Base-by-base conservation (phyloP, 2,888 invertebrate genomes). In the Argyresthia goedartella region DNA sequence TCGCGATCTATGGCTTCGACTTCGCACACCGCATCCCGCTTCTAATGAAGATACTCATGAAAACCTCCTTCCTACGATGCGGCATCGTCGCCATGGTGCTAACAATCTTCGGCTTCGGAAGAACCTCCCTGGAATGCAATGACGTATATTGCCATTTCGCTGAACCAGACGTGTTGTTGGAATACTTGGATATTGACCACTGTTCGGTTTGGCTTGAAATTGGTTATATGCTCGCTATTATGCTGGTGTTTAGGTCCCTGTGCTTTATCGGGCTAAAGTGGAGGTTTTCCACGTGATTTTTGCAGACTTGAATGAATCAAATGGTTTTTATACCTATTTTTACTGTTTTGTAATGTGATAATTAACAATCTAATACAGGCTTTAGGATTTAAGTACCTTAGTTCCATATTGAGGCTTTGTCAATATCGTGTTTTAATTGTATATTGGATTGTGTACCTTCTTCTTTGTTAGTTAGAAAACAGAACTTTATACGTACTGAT, bases 1-100 rank as follows among this genome's bases (percentile, higher is more conserved):
- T 92, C 13, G 91, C 90, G 0, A 89, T 91, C 55, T 92, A 91
- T 69, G 92, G 92, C 0, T 91, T 92, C 58, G 92, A 92, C 69
- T 92, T 91, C 73, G 91, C 92, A 0, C 84, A 88, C 44, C 78
- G 88, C 57, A 91, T 92, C 53, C 88, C 91, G 0, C 70, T 85
- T 4, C 59, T 87, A 15, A 90, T 91, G 89, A 88, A 89, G 66
- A 71, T 89, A 4, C 58, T 91, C 4, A 91, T 91, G 89, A 90
- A 90, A 66, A 85, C 88, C 6, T 91, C 91, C 25, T 92, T 90
- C 71, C 87, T 92, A 57, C 84, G 92, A 15, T 89, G 91, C 57
- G 91, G 91, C 0, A 89, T 91, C 2, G 90, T 91, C 11, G 89
- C 90, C 0, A 76, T 91, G 67, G 84, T 91, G 0, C 66, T 91